Base-by-base conservation (phyloP, 2,113 vertebrate genomes). In the Reinhardtius hippoglossoides region DNA sequence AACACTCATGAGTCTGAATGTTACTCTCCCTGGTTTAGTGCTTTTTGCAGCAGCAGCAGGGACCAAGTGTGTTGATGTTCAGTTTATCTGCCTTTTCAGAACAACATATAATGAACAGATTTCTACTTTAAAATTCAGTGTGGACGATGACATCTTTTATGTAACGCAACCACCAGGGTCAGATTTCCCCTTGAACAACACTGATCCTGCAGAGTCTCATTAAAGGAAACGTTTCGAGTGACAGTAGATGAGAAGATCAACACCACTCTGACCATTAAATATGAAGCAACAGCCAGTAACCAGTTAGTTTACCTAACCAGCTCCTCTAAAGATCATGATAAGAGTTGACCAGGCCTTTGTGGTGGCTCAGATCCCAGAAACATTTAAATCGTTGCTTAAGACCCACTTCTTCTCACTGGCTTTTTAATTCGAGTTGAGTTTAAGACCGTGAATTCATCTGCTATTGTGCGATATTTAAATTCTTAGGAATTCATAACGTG, bases 31-130 rank as follows among this genome's bases (percentile, higher is more conserved):
- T 14, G 48, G 54, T 65, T 62, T 67, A 50, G 50, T 40, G 6
- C 4, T 26, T 83, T 69, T 64, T 52, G 18, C 31, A 65, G 31
- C 80, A 63, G 40, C 58, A 64, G 31, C 31, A 31, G 20, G 3
- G 48, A 15, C 1, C 13, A 50, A 58, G 4, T 52, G 23, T 24
- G 23, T 13, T 16, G 9, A 24, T 37, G 37, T 54, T 16, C 13
- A 0, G n/a, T 40, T 54, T 35, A 58, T 21, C 37, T 0, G 16
- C 23, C 37, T 42, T 44, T 12, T 56, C 62, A 27, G 13, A 13
- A 13, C 20, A 56, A 46, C 14, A 44, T 9, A 20, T 59, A 31
- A 6, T 16, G 46, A 15, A 2, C 20, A 61, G 55, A 60, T 44
- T 60, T 42, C 44, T 20, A 20, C 42, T 44, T 14, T 59, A 27